These are phyloP conservation scores for Disparrhopalites patrizii DNA, from an alignment of 2,888 invertebrate genomes.

Conservation along the genomic window DNA sequence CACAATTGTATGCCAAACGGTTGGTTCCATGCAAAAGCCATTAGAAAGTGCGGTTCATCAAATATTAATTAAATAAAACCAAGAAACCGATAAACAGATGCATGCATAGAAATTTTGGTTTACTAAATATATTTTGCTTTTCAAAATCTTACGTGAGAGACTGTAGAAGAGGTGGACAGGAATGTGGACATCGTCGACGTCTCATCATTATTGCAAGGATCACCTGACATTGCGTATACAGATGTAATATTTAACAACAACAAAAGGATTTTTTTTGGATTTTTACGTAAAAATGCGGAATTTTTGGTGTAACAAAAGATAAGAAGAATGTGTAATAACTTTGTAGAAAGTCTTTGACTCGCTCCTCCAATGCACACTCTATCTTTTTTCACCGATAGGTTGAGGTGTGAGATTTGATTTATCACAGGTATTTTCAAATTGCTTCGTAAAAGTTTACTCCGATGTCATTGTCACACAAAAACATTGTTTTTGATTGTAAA, in stretches of 20 bases:
- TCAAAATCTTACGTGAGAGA: constrained; percentile 4
- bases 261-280: no score
- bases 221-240: not conserved
- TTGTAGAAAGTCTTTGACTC: not conserved
- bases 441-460: no score
- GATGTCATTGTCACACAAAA: no score
- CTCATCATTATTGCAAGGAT: constrained; percentile 4
- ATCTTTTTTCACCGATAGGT: not conserved
- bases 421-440: no score
- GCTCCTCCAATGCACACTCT: not conserved
- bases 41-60: no score
- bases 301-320: no score
- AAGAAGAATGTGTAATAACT: no score
- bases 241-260: not conserved
- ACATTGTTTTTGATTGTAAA: no score
- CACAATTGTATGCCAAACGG: no score
- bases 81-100: not conserved
- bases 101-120: not conserved
- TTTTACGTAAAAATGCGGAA: no score
- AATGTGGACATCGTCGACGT: constrained; percentile 9
- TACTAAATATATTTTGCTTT: no score
- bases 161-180: constrained; percentile 7
- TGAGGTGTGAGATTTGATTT: not conserved
- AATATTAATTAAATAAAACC: not conserved
- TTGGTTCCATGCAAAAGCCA: not conserved